These are phyloP conservation scores for Sialia sialis DNA, from an alignment of 2,113 vertebrate genomes.

Conservation along the genomic window DNA sequence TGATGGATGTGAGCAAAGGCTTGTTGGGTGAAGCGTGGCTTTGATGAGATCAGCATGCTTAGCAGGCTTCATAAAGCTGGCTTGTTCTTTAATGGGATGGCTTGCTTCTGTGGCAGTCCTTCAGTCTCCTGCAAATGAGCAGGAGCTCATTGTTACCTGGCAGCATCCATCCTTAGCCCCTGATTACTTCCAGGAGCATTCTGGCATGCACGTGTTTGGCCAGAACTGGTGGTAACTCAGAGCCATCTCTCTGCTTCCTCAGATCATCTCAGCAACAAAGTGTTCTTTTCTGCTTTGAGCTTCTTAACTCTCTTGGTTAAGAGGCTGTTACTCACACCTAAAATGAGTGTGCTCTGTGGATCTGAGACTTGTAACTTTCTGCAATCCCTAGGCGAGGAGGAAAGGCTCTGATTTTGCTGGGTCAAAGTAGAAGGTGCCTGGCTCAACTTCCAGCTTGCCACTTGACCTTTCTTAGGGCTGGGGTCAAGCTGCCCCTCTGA, in stretches of 20 bases:
- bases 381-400: neutral
- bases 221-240: neutral
- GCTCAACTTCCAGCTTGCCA: neutral
- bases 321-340: neutral
- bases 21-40: neutral
- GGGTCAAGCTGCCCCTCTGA: neutral
- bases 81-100: neutral
- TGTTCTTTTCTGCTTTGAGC: neutral
- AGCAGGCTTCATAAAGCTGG: neutral
- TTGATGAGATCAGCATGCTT: neutral
- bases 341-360: neutral
- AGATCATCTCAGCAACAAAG: neutral
- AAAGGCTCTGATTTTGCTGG: neutral
- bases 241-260: neutral
- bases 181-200: neutral
- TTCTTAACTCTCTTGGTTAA: neutral
- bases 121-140: neutral
- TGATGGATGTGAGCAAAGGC: neutral
- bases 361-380: neutral
- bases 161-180: neutral
- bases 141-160: neutral
- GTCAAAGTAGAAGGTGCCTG: neutral
- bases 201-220: no score
- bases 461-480: neutral
- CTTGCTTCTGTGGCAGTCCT: neutral